Conservation (phyloP, 2,113 vertebrate genomes). For the Corythornis cristatus region DNA sequence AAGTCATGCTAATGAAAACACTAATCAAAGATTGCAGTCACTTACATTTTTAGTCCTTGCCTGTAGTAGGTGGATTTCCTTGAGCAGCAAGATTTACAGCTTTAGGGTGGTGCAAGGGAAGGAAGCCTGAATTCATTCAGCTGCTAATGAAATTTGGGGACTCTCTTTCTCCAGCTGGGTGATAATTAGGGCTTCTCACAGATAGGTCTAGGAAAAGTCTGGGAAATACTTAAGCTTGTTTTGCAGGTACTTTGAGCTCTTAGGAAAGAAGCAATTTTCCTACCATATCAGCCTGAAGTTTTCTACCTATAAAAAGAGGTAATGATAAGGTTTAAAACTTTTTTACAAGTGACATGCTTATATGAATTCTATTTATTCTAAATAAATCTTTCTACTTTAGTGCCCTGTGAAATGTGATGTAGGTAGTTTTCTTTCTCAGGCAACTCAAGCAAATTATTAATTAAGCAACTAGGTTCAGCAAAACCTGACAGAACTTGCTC, state of each 20-base stretch:
- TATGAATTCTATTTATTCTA: neutral
- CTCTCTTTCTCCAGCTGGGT: conserved; percentile 23
- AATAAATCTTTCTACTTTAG: neutral
- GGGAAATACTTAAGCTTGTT: conserved; percentile 35
- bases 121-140: neutral
- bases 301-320: neutral
- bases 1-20: conserved; percentile 24
- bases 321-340: neutral
- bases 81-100: conserved; percentile 8
- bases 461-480: neutral
- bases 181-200: conserved; percentile 10
- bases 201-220: conserved; percentile 19
- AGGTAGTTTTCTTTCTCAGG: neutral
- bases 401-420: neutral
- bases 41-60: neutral
- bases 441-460: neutral
- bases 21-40: conserved; percentile 3
- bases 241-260: neutral
- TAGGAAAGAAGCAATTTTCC: neutral
- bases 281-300: neutral
- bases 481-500: conserved; percentile 25
- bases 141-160: neutral
- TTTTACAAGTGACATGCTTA: neutral
- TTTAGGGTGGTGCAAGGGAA: neutral
- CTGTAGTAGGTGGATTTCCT: neutral